Evolutionary conservation across 1,140 invertebrate genomes (phyloP), one percentile per base, ranked within the genome.

Genomic region (Orussus abietinus): DNA sequence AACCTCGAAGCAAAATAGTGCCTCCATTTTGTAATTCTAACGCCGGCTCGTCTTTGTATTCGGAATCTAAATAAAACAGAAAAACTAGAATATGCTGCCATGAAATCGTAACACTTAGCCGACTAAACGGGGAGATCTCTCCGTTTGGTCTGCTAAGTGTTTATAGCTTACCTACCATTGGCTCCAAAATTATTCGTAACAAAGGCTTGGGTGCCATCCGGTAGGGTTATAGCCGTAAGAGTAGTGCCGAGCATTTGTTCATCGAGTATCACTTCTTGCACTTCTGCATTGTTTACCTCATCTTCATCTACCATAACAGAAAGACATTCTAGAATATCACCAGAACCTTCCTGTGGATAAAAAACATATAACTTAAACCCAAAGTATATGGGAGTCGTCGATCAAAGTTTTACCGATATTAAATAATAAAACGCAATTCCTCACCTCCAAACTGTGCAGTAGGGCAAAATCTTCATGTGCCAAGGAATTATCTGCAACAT

Each of bases 171-270:
- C 48, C 33, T 26, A 64, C 64, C 62, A 43, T 57, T 48, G 5
- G 53, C 46, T 21, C 47, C 40, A 4, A 55, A 39, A 37, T 62
- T 54, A 40, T 64, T 54, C 2, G 64, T 49, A 11, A 71, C 47
- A 26, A 63, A 70, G 7, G 69, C 64, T 55, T 67, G 62, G 3
- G 57, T 69, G 18, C 66, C 68, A 55, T 71, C 66, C 5, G 66
- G 56, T 21, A 71, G 45, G 11, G 64, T 69, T 29, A 71, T 55
- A 4, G 66, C 53, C 19, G 66, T 68, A 6, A 71, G 26, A 25
- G 58, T 57, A 6, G 56, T 52, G 1, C 51, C 44, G 4, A 66
- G 47, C 5, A 59, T 19, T 18, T 68, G 57, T 17, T 68, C 59
- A 4, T 64, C 55, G 19, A 69, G 39, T 30, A 66, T 53, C 12